phyloP scores from a whole-genome alignment of 2,113 vertebrate genomes.

The Enhydra lutris region DNA sequence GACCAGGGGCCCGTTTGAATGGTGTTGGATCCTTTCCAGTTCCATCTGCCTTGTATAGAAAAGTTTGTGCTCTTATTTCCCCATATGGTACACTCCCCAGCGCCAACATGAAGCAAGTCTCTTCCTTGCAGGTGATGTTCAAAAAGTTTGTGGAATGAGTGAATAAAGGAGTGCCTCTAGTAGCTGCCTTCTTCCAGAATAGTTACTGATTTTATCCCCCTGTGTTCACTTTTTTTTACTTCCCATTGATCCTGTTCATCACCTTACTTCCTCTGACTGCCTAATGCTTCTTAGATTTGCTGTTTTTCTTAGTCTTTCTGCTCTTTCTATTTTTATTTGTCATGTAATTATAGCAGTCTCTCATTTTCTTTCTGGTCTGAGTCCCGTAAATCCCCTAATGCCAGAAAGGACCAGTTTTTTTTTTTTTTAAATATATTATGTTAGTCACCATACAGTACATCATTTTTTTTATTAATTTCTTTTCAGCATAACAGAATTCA shows the following conservation, averaged over 20 bases:
- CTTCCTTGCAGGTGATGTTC: neutral
- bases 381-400: no score
- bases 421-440: no score
- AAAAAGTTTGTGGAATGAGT: neutral
- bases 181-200: neutral
- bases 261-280: neutral
- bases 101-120: neutral
- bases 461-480: no score
- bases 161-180: neutral
- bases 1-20: neutral
- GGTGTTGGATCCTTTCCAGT: neutral
- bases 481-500: no score
- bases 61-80: neutral
- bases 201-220: neutral
- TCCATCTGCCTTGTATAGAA: neutral
- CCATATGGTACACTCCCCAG: neutral
- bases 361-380: neutral
- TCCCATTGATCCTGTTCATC: neutral
- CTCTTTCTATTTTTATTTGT: neutral
- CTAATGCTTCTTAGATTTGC: neutral
- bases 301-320: neutral
- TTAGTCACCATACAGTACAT: no score
- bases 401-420: no score
- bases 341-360: neutral
- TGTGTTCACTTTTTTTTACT: neutral